Evolutionary conservation across 2,888 invertebrate genomes (phyloP), one percentile per base, ranked within the genome.

Genomic region (Tiphia femorata): DNA sequence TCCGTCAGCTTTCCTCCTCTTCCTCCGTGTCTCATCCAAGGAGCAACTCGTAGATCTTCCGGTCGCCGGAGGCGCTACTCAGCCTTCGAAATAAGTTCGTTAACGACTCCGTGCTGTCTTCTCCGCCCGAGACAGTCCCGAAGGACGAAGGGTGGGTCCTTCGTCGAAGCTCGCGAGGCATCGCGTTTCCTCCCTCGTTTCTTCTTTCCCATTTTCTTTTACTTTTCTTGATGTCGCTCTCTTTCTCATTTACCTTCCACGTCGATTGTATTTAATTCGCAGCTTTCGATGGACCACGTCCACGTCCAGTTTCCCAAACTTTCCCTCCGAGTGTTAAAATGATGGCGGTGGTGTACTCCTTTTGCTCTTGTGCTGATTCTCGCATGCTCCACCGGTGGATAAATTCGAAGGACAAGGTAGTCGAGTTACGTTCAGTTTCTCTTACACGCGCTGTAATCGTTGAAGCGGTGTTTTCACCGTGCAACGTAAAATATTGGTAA

Each of bases 11-110:
- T 57, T 54, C 63, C 48, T 47, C 37, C 21, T 44, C 27, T 43
- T 47, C 17, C 35, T 42, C 38, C 43, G 47, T 19, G 40, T 21
- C 49, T 43, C 40, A 51, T 47, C 37, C 17, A 30, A 30, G 30
- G 14, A 17, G 12, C 12, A 30, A 38, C 29, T 40, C 61, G 64
- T 62, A 64, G 50, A 52, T 64, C 69, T 62, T 62, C 33, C 37
- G 58, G n/a, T 17, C 44, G 53, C 61, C 52, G 50, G 48, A 53
- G 59, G 67, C 70, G 50, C 67, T 64, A 67, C 69, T 68, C 70
- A 65, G 62, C 58, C 58, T 65, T 58, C 57, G 67, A 66, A 68
- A 72, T 78, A 77, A 78, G 76, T 78, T 78, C 72, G 78, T 78
- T 77, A 78, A 73, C 56, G 65, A 56, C 57, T 43, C 59, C 55